Percentiles rank a stretch among this genome's conserved stretches.
phyloP scores from a whole-genome alignment of 2,113 vertebrate genomes.

The Colius striatus region DNA sequence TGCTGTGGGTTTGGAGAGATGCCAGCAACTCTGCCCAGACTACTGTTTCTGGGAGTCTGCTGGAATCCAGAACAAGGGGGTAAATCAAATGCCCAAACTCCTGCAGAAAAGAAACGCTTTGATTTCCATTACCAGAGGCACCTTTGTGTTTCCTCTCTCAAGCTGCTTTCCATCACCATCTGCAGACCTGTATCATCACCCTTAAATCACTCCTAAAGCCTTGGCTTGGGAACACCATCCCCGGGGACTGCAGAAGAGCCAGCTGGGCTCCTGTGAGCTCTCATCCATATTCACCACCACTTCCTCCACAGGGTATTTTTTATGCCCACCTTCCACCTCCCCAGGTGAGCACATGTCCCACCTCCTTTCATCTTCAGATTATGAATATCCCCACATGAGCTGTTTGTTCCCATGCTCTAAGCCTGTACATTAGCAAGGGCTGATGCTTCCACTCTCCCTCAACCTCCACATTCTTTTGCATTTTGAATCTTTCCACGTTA shows the following conservation, averaged over 20 bases:
- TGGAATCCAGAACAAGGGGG: neutral
- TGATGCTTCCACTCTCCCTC: neutral
- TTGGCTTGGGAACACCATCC: accelerated
- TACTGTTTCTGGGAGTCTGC: neutral
- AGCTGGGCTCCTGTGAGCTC: neutral
- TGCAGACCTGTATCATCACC: accelerated
- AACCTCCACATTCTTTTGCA: neutral
- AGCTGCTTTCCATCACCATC: neutral
- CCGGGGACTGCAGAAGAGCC: neutral
- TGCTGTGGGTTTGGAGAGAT: neutral
- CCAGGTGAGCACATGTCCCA: neutral
- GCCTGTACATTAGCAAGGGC: no score
- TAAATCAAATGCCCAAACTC: neutral
- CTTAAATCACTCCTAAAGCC: neutral
- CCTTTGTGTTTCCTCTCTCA: neutral
- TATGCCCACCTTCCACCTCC: neutral
- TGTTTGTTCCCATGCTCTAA: accelerated
- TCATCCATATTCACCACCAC: no score
- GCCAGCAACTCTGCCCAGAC: neutral
- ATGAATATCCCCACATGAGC: accelerated
- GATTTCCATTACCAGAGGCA: neutral
- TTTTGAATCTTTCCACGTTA: neutral
- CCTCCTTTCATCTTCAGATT: neutral
- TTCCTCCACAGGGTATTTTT: neutral
- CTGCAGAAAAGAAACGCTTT: neutral